These are phyloP conservation scores for Gallinago stenura DNA, from an alignment of 2,797 vertebrate species.

Conservation along the genomic window DNA sequence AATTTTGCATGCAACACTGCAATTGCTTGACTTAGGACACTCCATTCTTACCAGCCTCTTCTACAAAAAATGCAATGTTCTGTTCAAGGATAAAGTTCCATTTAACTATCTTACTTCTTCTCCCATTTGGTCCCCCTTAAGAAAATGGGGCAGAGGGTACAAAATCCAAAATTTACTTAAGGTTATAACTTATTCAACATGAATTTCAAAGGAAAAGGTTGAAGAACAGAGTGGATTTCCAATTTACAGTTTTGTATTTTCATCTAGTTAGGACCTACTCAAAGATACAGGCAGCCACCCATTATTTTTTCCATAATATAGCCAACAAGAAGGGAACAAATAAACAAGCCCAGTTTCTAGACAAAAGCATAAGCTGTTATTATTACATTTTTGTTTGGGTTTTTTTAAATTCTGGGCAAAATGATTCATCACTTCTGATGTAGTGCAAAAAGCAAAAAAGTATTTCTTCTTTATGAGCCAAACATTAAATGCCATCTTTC, in stretches of 20 bases:
- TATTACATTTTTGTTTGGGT: neutral
- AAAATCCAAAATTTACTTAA: slow-evolving; percentile 21
- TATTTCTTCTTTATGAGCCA: slow-evolving; percentile 52
- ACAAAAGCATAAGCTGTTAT: slow-evolving; percentile 33
- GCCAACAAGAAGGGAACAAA: slow-evolving; percentile 49
- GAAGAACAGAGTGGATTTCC: slow-evolving; percentile 20
- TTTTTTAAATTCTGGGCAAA: slow-evolving; percentile 48
- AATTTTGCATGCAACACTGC: slow-evolving; percentile 83
- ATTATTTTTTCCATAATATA: slow-evolving; percentile 26
- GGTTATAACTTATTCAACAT: slow-evolving; percentile 38
- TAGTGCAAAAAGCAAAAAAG: slow-evolving; percentile 72
- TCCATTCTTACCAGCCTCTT: slow-evolving; percentile 80
- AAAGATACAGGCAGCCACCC: slow-evolving; percentile 37
- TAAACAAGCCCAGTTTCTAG: neutral
- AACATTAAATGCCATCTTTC: slow-evolving; percentile 69
- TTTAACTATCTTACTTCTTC: slow-evolving; percentile 15
- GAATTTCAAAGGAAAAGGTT: slow-evolving; percentile 22
- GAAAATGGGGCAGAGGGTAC: slow-evolving; percentile 6
- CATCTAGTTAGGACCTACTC: slow-evolving; percentile 26
- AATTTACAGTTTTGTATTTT: slow-evolving; percentile 39
- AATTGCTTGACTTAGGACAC: slow-evolving; percentile 77
- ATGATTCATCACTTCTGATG: slow-evolving; percentile 38
- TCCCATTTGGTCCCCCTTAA: neutral
- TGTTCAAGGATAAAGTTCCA: slow-evolving; percentile 58
- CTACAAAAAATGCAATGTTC: slow-evolving; percentile 62